Percentiles rank a stretch among this genome's conserved stretches.
Conservation (phyloP, 2,888 invertebrate genomes). For the Noctua fimbriata region DNA sequence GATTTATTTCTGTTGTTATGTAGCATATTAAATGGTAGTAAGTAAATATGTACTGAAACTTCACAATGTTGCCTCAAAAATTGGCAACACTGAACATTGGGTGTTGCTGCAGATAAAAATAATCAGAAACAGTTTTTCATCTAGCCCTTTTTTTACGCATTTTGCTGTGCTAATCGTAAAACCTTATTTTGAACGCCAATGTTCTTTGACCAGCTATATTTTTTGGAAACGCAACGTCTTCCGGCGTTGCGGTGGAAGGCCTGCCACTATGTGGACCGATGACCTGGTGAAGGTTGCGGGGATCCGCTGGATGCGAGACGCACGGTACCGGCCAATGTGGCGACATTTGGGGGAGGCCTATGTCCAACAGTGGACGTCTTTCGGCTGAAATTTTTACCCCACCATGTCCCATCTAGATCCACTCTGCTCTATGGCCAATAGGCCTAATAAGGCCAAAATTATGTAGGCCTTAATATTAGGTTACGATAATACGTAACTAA, state of each 20-base stretch:
- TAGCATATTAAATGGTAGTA: too few relatives aligned
- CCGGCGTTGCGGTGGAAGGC: too few relatives aligned
- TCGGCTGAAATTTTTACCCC: background rate
- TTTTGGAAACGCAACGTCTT: too few relatives aligned
- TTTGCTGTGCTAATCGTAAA: background rate
- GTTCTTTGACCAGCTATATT: background rate
- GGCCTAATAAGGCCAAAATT: conserved; percentile 52
- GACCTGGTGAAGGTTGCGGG: too few relatives aligned
- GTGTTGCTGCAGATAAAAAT: too few relatives aligned
- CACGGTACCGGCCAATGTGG: too few relatives aligned
- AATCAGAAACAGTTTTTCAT: background rate
- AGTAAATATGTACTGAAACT: too few relatives aligned
- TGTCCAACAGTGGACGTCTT: too few relatives aligned
- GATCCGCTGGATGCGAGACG: too few relatives aligned
- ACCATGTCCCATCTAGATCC: conserved; percentile 14
- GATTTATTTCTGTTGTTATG: too few relatives aligned
- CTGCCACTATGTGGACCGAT: too few relatives aligned
- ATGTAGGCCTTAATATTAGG: conserved; percentile 64
- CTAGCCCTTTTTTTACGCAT: background rate
- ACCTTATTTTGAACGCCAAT: background rate
- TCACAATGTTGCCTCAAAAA: background rate
- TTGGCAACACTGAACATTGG: background rate
- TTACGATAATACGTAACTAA: conserved; percentile 65
- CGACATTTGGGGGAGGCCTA: too few relatives aligned
- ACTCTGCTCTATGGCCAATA: conserved; percentile 4